Evolutionary conservation across 2,888 invertebrate species (phyloP).

Genomic region (Drosophila fungiperda): DNA sequence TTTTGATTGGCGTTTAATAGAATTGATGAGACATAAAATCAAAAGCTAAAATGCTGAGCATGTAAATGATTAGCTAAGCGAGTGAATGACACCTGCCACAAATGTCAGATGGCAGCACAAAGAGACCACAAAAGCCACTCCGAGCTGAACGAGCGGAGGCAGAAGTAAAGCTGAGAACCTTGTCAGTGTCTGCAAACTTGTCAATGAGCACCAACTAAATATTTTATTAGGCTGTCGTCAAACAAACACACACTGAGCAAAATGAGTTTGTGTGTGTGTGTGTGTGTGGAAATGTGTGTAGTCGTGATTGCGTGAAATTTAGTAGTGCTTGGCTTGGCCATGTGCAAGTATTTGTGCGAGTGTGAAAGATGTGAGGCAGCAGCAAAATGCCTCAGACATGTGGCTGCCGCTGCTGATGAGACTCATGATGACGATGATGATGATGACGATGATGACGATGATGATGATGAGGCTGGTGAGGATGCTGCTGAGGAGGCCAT

Average conservation of each 20-base stretch:
- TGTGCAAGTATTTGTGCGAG: slow-evolving; percentile 12
- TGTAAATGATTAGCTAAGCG: slow-evolving; percentile 59
- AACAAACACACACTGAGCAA: slow-evolving; percentile 28
- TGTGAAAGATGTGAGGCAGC: slow-evolving; percentile 37
- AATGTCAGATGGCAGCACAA: slow-evolving; percentile 55
- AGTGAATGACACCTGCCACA: slow-evolving; percentile 65
- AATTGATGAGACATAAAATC: slow-evolving; percentile 57
- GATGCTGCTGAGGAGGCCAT: slow-evolving; percentile 58
- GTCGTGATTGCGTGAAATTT: slow-evolving; percentile 80
- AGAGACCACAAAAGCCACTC: slow-evolving; percentile 62
- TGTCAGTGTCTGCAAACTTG: slow-evolving; percentile 76
- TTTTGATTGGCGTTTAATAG: slow-evolving; percentile 67
- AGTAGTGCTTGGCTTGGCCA: slow-evolving; percentile 56
- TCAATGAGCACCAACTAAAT: slow-evolving; percentile 83
- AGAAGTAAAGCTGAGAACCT: slow-evolving; percentile 44
- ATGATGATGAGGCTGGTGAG: slow-evolving; percentile 41
- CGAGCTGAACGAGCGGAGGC: background rate
- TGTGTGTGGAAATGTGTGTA: slow-evolving; percentile 41
- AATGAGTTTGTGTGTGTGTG: slow-evolving; percentile 9
- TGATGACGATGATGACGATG: slow-evolving; percentile 40
- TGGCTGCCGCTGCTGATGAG: slow-evolving; percentile 57
- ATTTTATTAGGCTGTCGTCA: slow-evolving; percentile 82
- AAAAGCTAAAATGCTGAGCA: slow-evolving; percentile 12
- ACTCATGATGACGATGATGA: slow-evolving; percentile 56
- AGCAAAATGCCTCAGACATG: slow-evolving; percentile 61